Evolutionary conservation across 1,140 invertebrate species (phyloP).

Genomic region (Rhysida immarginata): DNA sequence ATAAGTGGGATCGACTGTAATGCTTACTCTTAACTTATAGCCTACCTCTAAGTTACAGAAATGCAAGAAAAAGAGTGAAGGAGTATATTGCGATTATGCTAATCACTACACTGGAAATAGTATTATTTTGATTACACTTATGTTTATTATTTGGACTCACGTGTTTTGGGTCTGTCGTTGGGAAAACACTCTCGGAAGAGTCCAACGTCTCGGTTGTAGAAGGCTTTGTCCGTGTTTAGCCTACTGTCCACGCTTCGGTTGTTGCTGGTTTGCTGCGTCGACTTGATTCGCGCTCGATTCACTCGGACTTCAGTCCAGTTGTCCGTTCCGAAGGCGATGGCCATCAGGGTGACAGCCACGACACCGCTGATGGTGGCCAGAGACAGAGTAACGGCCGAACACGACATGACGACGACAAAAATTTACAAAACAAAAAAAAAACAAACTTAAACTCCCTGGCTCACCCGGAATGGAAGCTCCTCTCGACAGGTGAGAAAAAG

Average conservation of each 20-base stretch:
- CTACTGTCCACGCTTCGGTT: slow-evolving; percentile 8
- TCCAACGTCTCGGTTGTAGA: slow-evolving; percentile 35
- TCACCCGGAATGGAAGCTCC: no score
- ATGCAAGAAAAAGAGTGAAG: no score
- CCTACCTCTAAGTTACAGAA: no score
- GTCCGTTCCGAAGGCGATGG: slow-evolving; percentile 86
- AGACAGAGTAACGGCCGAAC: slow-evolving; percentile 82
- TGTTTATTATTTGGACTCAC: no score
- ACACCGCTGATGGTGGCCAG: slow-evolving; percentile 86
- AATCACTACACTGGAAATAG: no score
- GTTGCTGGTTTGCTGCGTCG: slow-evolving; percentile 7
- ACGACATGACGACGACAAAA: slow-evolving; percentile 75
- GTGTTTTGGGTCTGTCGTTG: slow-evolving; percentile 64
- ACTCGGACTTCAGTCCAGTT: slow-evolving; percentile 89
- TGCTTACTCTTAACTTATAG: no score
- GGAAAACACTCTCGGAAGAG: slow-evolving; percentile 81
- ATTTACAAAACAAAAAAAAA: no score
- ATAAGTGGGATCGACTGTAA: no score
- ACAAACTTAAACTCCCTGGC: no score
- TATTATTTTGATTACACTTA: no score
- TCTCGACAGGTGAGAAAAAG: no score
- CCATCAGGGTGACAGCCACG: slow-evolving; percentile 72
- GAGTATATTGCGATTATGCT: no score
- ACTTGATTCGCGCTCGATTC: slow-evolving; percentile 61
- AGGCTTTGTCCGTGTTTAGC: slow-evolving; percentile 20